A percentile compares a stretch with the other conserved stretches of the same genome.
Conservation (phyloP, 2,113 vertebrate genomes). For the Petrocephalus zakoni region DNA sequence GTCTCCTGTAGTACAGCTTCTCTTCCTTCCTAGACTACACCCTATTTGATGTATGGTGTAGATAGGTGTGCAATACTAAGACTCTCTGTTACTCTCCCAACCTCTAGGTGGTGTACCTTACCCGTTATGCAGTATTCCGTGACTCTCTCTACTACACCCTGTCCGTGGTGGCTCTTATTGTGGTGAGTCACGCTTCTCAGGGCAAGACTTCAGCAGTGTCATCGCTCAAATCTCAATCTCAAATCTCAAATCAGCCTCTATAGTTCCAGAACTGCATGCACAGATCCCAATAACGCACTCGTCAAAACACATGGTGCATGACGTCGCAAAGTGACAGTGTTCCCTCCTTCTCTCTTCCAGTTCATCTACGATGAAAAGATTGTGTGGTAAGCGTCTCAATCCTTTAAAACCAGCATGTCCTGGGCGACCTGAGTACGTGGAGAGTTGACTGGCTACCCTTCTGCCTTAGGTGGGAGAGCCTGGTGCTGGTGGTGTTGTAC, state of each 20-base stretch:
- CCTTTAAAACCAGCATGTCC: background rate
- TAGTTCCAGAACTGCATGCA: background rate
- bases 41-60: background rate
- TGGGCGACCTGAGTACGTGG: background rate
- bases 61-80: background rate
- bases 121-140: slow-evolving; percentile 76
- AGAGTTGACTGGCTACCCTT: slow-evolving; percentile 29
- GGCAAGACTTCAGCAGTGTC: background rate
- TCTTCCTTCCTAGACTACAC: background rate
- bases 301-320: background rate
- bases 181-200: slow-evolving; percentile 59
- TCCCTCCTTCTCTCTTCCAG: slow-evolving; percentile 47
- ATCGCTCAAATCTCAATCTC: background rate
- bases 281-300: background rate
- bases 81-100: background rate
- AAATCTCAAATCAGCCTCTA: too few species aligned
- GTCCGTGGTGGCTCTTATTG: slow-evolving; percentile 75
- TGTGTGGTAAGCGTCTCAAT: slow-evolving; percentile 68
- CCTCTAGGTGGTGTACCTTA: slow-evolving; percentile 75
- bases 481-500: slow-evolving; percentile 78
- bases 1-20: background rate
- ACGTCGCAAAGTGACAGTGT: background rate
- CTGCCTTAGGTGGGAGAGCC: slow-evolving; percentile 77
- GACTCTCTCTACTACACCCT: slow-evolving; percentile 79
- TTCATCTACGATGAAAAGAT: slow-evolving; percentile 85